A percentile compares a stretch with the other conserved stretches of the same genome.
Conservation (phyloP, 2,888 invertebrate species). For the Bembecia ichneumoniformis region DNA sequence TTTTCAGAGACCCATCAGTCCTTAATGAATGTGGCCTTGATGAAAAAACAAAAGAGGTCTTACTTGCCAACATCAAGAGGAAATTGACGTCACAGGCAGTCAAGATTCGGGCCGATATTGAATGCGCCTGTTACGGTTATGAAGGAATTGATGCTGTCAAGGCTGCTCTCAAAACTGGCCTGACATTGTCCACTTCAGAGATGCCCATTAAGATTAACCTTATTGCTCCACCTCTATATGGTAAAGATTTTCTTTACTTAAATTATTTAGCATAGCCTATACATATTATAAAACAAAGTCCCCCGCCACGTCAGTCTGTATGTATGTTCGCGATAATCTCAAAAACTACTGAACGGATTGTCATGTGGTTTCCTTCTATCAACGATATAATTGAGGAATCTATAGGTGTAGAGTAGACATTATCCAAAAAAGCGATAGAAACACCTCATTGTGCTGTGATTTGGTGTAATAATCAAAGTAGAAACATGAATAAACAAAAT, state of each 20-base stretch:
- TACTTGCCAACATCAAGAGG: conserved; percentile 94
- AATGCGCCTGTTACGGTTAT: conserved; percentile 76
- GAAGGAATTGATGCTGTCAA: conserved; percentile 99
- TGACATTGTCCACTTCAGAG: conserved; percentile 91
- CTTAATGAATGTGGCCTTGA: conserved; percentile 96
- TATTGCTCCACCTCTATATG: conserved; percentile 97
- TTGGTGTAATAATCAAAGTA: no score
- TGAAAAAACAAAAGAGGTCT: conserved; percentile 90
- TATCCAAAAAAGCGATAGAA: no score
- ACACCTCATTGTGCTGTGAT: no score
- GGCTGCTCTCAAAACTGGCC: conserved; percentile 89
- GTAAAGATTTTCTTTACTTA: conserved; percentile 48
- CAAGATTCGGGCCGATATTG: conserved; percentile 60
- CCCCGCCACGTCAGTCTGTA: no score
- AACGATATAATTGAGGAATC: no score
- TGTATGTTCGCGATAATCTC: no score
- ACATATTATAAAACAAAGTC: no score
- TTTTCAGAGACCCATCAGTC: conserved; percentile 89
- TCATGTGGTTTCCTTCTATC: no score
- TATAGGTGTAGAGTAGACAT: no score
- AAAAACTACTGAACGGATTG: no score
- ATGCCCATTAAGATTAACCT: conserved; percentile 98
- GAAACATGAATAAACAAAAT: no score
- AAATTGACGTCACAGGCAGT: conserved; percentile 92
- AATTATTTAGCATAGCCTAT: no score